Base-by-base conservation (phyloP, 2,888 invertebrate species). In the Parochlus steinenii region DNA sequence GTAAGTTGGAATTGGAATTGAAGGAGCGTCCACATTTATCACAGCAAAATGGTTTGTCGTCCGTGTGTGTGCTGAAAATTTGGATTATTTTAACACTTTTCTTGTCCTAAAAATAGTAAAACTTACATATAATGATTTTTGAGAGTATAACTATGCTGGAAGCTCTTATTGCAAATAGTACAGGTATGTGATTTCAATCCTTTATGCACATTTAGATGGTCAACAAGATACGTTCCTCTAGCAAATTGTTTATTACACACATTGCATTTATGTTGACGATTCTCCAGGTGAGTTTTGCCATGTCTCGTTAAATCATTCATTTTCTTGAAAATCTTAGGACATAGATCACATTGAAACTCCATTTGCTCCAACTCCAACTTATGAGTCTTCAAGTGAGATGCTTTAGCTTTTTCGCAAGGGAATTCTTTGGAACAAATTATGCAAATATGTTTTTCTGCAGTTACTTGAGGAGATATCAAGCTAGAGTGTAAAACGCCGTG, bases 101-200 rank as follows among this genome's bases (percentile, higher is more conserved):
- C n/a, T n/a, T n/a, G n/a, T n/a, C n/a, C n/a, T n/a, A n/a, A n/a
- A n/a, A n/a, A n/a, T n/a, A n/a, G n/a, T n/a, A n/a, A n/a, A n/a
- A n/a, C n/a, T n/a, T n/a, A n/a, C n/a, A n/a, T n/a, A n/a, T n/a
- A n/a, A n/a, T n/a, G n/a, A n/a, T n/a, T n/a, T n/a, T n/a, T n/a
- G n/a, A 6, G 5, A 19, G 5, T 20, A 5, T n/a, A 6, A 6
- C 10, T 22, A 23, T 20, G 4, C 5, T 12, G 12, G 15, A 63
- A 11, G 70, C 63, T 66, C 65, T 72, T 72, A 39, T 57, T 61
- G 49, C 72, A 72, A 45, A 65, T 63, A 19, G 62, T 56, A 48
- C 72, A 72, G 12, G 60, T 54, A 48, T 71, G 65, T 5, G 66
- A 64, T 47, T 70, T 72, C 15, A 59, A 48, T 3, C 65, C 64